Base-by-base conservation (phyloP, 2,797 vertebrate genomes). In the Zenarchopterus dispar region DNA sequence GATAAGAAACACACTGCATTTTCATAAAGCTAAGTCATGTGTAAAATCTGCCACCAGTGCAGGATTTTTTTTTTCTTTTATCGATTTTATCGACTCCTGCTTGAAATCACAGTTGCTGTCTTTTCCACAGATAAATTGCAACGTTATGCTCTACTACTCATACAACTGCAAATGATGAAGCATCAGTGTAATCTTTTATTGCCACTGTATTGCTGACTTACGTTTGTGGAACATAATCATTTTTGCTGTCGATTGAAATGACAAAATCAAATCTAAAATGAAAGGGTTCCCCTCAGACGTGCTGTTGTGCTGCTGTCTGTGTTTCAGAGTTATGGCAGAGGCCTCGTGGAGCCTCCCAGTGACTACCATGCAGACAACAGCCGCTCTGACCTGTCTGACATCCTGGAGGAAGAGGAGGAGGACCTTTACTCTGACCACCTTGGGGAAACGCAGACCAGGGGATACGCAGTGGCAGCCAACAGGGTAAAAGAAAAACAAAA, bases 371-470 rank as follows among this genome's bases (percentile, higher is more conserved):
- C 90, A 36, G 97, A 99, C 69, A 97, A 96, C 73, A 94, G 92
- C 83, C 93, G 91, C 0, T 98, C 97, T n/a, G 97, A 98, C 85
- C 94, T 99, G 42, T 99, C 97, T 0, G 97, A 99, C 86, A 99
- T 99, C 82, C 88, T 97, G 82, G 98, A 99, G 79, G 97, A 98
- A 73, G 96, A 97, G 55, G 97, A 98, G 61, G 97, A 98, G 39
- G 97, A 98, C 4, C 72, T 95, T 39, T 95, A 90, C 80, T 95
- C 94, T 0, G 93, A 94, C 74, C 89, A 90, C 45, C 61, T 88
- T 0, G 67, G 82, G 58, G 91, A 93, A 39, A 68, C 88, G 44
- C 91, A 88, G 21, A 71, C 84, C 68, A 85, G 84, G 48, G 88
- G 84, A 64, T 91, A 88, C 70, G 72, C 70, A 31, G 56, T 74